A percentile compares a stretch with the other conserved stretches of the same genome.
These are phyloP conservation scores for Glossosoma conforme DNA, from an alignment of 1,140 invertebrate genomes.

Conservation along the genomic window DNA sequence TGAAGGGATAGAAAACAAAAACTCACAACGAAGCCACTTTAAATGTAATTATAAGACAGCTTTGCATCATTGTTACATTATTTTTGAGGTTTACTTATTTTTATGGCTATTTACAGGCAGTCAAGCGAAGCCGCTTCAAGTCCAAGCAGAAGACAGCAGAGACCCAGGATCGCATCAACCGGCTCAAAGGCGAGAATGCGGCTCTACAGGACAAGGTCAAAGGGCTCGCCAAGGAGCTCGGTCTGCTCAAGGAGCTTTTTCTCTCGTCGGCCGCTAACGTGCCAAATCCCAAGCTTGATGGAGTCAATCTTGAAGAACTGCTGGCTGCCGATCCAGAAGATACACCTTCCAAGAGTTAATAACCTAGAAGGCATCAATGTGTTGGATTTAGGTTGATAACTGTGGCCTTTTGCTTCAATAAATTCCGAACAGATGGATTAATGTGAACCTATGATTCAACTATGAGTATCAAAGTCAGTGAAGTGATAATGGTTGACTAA, in stretches of 20 bases:
- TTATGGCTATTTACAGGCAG: constrained; percentile 57
- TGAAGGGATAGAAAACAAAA: neutral
- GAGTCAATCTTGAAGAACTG: constrained; percentile 51
- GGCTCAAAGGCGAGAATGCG: constrained; percentile 78
- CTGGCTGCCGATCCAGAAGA: constrained; percentile 48
- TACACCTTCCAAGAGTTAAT: too few relatives aligned
- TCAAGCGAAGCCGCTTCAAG: constrained; percentile 83
- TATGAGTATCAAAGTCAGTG: too few relatives aligned
- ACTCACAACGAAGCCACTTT: neutral
- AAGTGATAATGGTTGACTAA: too few relatives aligned
- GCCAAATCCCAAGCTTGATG: constrained; percentile 46
- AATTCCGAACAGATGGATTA: too few relatives aligned
- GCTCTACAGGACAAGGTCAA: constrained; percentile 81
- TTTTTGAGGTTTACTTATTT: constrained; percentile 4
- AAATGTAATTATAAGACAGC: neutral
- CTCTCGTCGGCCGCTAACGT: constrained; percentile 67
- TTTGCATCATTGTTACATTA: constrained; percentile 5
- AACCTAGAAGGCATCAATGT: too few relatives aligned
- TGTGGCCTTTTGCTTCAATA: too few relatives aligned
- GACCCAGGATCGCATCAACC: constrained; percentile 71
- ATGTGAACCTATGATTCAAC: too few relatives aligned
- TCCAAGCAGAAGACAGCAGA: constrained; percentile 77
- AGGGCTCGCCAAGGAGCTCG: constrained; percentile 76
- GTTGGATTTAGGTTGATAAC: too few relatives aligned
- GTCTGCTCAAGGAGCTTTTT: constrained; percentile 84